Evolutionary conservation across 2,888 invertebrate genomes (phyloP).

Genomic region (Periphyllus acericola): DNA sequence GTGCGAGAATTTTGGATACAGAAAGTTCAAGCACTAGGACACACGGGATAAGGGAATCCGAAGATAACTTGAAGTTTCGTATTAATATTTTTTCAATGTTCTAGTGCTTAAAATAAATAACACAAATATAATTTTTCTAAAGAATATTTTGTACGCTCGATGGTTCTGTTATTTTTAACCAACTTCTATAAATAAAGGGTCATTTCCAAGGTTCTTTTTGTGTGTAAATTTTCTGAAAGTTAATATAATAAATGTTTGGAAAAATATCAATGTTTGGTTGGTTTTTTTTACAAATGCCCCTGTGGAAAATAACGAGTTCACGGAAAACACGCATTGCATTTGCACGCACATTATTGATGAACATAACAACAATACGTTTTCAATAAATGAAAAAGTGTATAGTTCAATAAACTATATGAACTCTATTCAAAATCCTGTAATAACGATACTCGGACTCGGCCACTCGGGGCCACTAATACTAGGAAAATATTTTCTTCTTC

Average conservation of each 20-base stretch:
- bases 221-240: not conserved
- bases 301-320: not conserved
- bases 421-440: too few species aligned
- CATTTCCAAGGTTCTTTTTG: constrained; percentile 17
- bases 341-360: not conserved
- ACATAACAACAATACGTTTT: not conserved
- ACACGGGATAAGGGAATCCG: not conserved
- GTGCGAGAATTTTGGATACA: too few species aligned
- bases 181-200: constrained; percentile 22
- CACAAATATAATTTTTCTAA: not conserved
- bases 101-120: not conserved
- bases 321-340: not conserved
- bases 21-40: too few species aligned
- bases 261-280: not conserved
- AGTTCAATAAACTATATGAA: not conserved
- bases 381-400: not conserved
- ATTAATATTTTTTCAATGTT: not conserved
- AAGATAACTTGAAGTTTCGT: not conserved
- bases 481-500: not conserved
- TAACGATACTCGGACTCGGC: too few species aligned
- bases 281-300: not conserved
- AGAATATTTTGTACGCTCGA: not conserved
- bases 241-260: not conserved
- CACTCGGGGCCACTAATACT: too few species aligned
- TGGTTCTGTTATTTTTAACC: constrained; percentile 40